Percentiles rank a stretch among this genome's conserved stretches.
Evolutionary conservation across 2,888 invertebrate species (phyloP).

Genomic region (Mesochorus sp.): DNA sequence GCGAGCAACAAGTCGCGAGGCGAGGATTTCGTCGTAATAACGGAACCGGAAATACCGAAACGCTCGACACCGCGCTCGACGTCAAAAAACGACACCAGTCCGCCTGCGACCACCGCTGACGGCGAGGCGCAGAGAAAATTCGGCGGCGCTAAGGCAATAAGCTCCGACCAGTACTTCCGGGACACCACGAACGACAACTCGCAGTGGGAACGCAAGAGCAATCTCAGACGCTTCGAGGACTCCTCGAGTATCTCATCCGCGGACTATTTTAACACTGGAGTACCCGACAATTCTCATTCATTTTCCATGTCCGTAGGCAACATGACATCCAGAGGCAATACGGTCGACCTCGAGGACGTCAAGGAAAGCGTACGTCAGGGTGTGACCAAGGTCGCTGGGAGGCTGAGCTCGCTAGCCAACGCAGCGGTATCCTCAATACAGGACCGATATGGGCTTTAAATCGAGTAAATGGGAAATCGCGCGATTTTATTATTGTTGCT

Average conservation of each 20-base stretch:
- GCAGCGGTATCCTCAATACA: constrained; percentile 97
- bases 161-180: constrained; percentile 98
- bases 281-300: constrained; percentile 76
- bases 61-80: constrained; percentile 68
- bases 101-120: constrained; percentile 80
- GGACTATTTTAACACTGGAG: constrained; percentile 92
- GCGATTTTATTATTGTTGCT: constrained; percentile 69
- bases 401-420: constrained; percentile 95
- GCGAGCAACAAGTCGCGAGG: constrained; percentile 74
- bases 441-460: constrained; percentile 83
- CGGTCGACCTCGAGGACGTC: constrained; percentile 94
- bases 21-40: constrained; percentile 82
- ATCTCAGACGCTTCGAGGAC: constrained; percentile 93
- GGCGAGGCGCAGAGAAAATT: constrained; percentile 97
- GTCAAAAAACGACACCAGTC: constrained; percentile 67
- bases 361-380: constrained; percentile 98
- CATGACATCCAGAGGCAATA: constrained; percentile 70
- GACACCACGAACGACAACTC: constrained; percentile 85
- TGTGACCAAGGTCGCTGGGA: constrained; percentile 98
- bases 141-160: constrained; percentile 98
- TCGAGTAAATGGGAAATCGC: constrained; percentile 21
- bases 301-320: constrained; percentile 76
- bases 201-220: constrained; percentile 84
- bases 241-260: constrained; percentile 97
- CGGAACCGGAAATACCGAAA: constrained; percentile 76